These are phyloP conservation scores for Melitaea cinxia DNA, from an alignment of 1,140 invertebrate species.

Conservation along the genomic window DNA sequence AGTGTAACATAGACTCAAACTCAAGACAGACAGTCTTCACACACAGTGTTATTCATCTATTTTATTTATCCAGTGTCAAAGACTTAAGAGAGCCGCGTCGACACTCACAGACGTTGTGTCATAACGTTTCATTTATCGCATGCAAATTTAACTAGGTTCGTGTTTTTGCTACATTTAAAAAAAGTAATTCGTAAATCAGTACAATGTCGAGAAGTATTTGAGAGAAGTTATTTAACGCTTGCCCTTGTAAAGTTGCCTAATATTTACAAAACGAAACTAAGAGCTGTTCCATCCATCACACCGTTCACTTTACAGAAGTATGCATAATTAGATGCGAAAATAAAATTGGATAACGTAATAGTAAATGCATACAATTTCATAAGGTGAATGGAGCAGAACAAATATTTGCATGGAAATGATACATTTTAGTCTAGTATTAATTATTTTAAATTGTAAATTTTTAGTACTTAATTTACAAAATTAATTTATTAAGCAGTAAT, in stretches of 20 bases:
- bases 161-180: background rate
- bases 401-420: background rate
- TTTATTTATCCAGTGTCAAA: too few species aligned
- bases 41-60: too few species aligned
- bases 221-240: background rate
- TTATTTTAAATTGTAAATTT: too few species aligned
- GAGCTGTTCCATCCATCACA: constrained; percentile 13
- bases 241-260: constrained; percentile 17
- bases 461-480: too few species aligned
- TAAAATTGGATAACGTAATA: constrained; percentile 20
- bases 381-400: background rate
- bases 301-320: constrained; percentile 22
- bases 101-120: too few species aligned
- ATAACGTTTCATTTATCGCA: too few species aligned
- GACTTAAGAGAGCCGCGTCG: too few species aligned
- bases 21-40: too few species aligned
- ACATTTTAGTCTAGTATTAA: background rate
- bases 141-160: too few species aligned
- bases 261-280: constrained; percentile 15
- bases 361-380: background rate
- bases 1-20: too few species aligned
- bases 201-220: background rate
- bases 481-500: too few species aligned
- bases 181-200: background rate
- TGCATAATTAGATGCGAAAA: constrained; percentile 16